Base-by-base conservation (phyloP, 2,797 vertebrate genomes). In the Nothura maculosa region DNA sequence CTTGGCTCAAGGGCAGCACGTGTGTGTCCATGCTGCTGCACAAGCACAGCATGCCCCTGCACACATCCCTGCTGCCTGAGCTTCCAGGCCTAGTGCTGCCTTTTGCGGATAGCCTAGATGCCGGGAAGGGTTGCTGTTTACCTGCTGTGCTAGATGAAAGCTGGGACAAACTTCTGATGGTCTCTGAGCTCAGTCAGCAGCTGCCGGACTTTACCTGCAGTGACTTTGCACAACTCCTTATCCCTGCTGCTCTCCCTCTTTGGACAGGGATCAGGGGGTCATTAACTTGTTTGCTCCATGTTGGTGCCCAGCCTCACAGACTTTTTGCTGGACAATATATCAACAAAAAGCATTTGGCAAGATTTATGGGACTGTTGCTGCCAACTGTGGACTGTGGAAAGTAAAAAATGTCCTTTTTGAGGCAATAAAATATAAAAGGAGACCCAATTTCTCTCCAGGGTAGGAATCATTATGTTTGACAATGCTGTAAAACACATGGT, bases 401-500 rank as follows among this genome's bases (percentile, higher is more conserved):
- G 94, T 96, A 97, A 98, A 98, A 98, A 97, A 97, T 97, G 96
- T 97, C 96, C 95, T 95, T 97, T 98, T 96, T 88, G 91, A 94
- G 95, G 97, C 96, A 96, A 96, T 98, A 98, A 98, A 98, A 96
- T 89, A 97, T 87, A 96, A 97, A 97, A 96, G 48, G 91, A 97
- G 92, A 86, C 95, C 90, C 94, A 96, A 95, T 97, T 97, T 96
- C 95, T 97, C 97, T 97, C 96, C 94, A 96, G 96, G 94, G 96
- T 87, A 94, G 94, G 96, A 98, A 96, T 97, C 96, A 94, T 97
- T 96, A 89, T 93, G 96, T 96, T 96, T 97, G 96, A 98, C 97
- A 97, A 85, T 60, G 93, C 91, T 86, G 93, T 97, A 97, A 97
- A 98, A 96, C 93, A 92, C 90, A 61, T 50, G 74, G 90, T 74